Evolutionary conservation across 2,113 vertebrate species (phyloP), one percentile per base, ranked within the genome.

Genomic region (Sinocyclocheilus anshuiensis): DNA sequence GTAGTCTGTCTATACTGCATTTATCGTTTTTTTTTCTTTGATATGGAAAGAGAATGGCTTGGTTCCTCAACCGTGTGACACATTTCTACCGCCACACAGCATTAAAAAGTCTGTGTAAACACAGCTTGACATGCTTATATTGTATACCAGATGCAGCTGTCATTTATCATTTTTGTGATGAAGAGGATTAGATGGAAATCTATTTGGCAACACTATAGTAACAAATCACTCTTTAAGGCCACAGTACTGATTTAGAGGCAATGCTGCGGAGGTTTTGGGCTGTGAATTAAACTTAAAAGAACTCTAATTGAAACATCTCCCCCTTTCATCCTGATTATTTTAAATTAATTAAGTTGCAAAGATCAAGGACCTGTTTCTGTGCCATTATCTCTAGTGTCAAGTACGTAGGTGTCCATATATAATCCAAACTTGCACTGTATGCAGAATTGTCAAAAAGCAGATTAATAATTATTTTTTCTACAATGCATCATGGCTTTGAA

Each of bases 401-500:
- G 71, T 55, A 77, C 13, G 65, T 50, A 50, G 76, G 77, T 84
- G 13, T 55, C 24, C 48, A 76, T 82, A 55, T 39, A 74, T 42
- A 71, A 71, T 55, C 50, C 20, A 39, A 69, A 26, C 29, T 59
- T 79, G 10, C 18, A 59, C 39, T 72, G 18, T 42, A 42, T 42
- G 69, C 36, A 42, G 50, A 77, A 53, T 11, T 48, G 59, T 45
- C 36, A 69, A 67, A 63, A 24, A 63, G 16, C 42, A 87, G 57
- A 84, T 84, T 63, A 59, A 77, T 65, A 59, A 24, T 45, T 42
- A 0, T 42, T 55, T 72, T 22, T 29, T 0, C 22, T 12, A 22
- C 69, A 55, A 86, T 74, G 36, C n/a, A 29, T 18, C 59, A 22
- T 72, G 65, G 65, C 81, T 65, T 50, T 86, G 61, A 77, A 55